Evolutionary conservation across 2,113 vertebrate genomes (phyloP), one percentile per base, ranked within the genome.

Genomic region (Eretmodus cyanostictus): DNA sequence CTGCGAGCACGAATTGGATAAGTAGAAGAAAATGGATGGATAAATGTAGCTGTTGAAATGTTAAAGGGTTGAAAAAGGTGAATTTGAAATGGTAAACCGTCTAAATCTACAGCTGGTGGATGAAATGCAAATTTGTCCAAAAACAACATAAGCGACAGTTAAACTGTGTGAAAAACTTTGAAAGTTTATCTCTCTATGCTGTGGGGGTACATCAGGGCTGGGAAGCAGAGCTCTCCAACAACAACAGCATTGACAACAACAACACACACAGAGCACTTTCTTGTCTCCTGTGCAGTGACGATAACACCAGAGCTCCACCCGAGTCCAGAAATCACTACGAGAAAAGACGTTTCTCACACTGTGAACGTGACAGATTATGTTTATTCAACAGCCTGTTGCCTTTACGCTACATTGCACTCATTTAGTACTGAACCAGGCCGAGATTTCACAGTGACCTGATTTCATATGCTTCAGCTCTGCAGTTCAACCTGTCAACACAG

Each of bases 391-490:
- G 87, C 31, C 88, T 16, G 45, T 80, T 89, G 38, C 57, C 53
- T 86, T 90, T 87, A 49, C 22, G 61, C 89, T 83, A 83, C 73
- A 79, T 85, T 91, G 90, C 47, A 3, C 85, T 87, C 82, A 86
- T 89, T 94, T 89, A 84, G 51, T 31, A 7, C 71, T 3, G 49
- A 84, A 86, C 63, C 86, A 89, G 87, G 51, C 57, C 5, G 66
- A 84, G 87, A 89, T 84, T 89, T 94, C 79, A 90, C 91, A 86
- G 66, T 89, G 90, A 94, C 89, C 91, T 94, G 93, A 36, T 92
- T 93, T 91, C 83, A 54, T 73, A 81, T 76, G 89, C 38, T 83
- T 24, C 9, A 9, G 34, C 73, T 83, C 80, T 17, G 63, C 27
- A 2, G 19, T 61, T 47, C 55, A 49, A 63, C 61, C 61, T 76